Evolutionary conservation across 2,888 invertebrate genomes (phyloP), one percentile per base, ranked within the genome.

Genomic region (Torymus texanus): DNA sequence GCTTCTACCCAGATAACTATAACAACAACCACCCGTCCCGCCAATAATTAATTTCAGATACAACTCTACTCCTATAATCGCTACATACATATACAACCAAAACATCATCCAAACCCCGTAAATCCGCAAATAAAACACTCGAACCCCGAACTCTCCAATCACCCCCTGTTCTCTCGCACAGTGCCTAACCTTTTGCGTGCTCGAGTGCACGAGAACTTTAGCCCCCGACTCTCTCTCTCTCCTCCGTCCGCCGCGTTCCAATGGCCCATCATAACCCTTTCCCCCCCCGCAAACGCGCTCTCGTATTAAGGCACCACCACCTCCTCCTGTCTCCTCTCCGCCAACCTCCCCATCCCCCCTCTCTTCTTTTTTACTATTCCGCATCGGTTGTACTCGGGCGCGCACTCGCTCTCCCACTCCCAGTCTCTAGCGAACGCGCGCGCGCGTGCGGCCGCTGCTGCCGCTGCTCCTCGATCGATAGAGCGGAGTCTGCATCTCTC

Each of bases 401-500:
- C 18, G 14, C 13, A 21, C 2, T 68, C 67, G 29, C 18, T 50
- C 24, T 4, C 41, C n/a, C 21, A n/a, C 56, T n/a, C 62, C 18
- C 14, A 5, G 2, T 12, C 55, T 10, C 29, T 13, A 5, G 29
- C 16, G 11, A 16, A 41, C 51, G 53, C 51, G 50, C 14, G 18
- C 18, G 12, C 51, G 56, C 62, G 41, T 53, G 71, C 75, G 78
- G 72, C 68, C 63, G 63, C 11, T 71, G 77, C 73, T 75, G n/a
- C n/a, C 66, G 68, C 77, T 71, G 77, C 73, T 75, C 50, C 68
- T 82, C 86, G 87, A 89, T 90, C 90, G 89, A 90, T 90, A 90
- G 83, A 89, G 85, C 87, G 88, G 90, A 89, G 89, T 88, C 89
- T 90, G 90, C 90, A 90, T 90, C 88, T 88, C 87, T 85, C 61